Conservation (phyloP, 2,113 vertebrate species). For the Podiceps cristatus region DNA sequence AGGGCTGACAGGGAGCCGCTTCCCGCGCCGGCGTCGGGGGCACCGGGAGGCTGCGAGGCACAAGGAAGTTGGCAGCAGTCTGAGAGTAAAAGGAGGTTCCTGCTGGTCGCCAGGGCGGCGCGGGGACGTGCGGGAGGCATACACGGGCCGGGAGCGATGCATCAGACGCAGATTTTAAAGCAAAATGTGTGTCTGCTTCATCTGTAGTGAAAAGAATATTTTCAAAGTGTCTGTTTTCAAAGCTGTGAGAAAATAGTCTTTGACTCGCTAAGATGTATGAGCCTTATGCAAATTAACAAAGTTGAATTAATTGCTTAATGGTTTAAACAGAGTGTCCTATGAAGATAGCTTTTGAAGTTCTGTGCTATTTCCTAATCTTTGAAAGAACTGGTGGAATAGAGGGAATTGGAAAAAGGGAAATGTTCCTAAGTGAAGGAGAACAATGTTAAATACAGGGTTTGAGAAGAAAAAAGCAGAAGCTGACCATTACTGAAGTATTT, state of each 20-base stretch:
- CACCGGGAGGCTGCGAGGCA: rapidly evolving
- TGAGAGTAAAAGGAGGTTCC: rapidly evolving
- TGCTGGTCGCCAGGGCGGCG: rapidly evolving
- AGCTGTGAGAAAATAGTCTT: neutral
- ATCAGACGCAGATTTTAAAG: neutral
- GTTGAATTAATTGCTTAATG: neutral
- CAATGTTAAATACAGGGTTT: constrained; percentile 7
- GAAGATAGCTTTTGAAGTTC: neutral
- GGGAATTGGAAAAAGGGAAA: neutral
- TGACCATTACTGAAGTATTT: constrained; percentile 42
- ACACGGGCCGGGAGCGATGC: neutral
- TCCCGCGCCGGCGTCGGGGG: rapidly evolving
- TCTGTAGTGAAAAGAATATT: neutral
- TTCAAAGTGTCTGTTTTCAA: neutral
- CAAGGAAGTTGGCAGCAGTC: neutral
- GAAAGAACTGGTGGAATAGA: neutral
- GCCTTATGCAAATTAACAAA: neutral
- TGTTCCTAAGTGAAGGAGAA: neutral
- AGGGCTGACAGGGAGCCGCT: neutral
- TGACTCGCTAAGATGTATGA: neutral
- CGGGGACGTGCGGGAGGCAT: neutral
- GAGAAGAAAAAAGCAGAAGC: constrained; percentile 38
- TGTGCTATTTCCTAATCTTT: neutral
- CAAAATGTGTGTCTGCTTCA: neutral
- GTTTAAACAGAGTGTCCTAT: neutral